Percentiles rank a stretch among this genome's conserved stretches.
phyloP scores from a whole-genome alignment of 2,797 vertebrate species.

The Streptopelia turtur region DNA sequence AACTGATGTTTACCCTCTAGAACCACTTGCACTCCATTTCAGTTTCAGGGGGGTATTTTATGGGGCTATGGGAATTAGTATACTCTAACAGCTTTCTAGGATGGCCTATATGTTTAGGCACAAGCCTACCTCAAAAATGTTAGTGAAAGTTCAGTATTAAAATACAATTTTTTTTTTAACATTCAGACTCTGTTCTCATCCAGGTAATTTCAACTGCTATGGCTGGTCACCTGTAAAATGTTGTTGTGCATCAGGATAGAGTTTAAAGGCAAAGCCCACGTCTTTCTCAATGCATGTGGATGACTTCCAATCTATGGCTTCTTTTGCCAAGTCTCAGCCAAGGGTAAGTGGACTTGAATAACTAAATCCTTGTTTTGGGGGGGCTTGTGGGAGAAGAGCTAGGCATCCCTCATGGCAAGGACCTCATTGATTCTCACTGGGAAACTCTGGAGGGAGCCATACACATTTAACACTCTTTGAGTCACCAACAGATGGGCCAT shows the following conservation, averaged over 20 bases:
- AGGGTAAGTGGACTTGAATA: background rate
- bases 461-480: conserved; percentile 25
- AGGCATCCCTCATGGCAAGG: background rate
- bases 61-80: background rate
- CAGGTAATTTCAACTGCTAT: background rate
- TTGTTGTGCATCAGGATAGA: background rate
- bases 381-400: background rate
- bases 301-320: background rate
- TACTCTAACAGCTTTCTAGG: background rate
- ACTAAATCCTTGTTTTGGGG: background rate
- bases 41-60: background rate
- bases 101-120: background rate
- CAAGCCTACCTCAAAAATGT: background rate
- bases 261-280: background rate
- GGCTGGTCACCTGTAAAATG: background rate
- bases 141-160: background rate
- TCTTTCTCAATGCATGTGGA: background rate
- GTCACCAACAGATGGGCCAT: conserved; percentile 11
- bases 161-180: background rate
- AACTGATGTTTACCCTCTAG: background rate
- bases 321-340: background rate
- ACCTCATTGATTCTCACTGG: background rate
- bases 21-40: background rate
- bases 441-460: conserved; percentile 55
- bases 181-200: background rate